These are phyloP conservation scores for Calephelis nemesis DNA, from an alignment of 1,140 invertebrate species.

Conservation along the genomic window DNA sequence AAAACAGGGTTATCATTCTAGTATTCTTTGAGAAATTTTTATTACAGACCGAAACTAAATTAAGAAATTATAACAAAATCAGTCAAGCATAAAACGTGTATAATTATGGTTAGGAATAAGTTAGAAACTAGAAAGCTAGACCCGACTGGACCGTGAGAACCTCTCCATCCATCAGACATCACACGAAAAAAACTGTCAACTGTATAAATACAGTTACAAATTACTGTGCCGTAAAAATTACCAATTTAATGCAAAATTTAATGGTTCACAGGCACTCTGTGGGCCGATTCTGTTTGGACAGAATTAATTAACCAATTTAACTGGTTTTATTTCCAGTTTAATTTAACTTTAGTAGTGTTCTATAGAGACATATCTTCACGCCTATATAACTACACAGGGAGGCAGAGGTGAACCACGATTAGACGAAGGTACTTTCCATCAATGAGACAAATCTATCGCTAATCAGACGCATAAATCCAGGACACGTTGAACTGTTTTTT, in stretches of 20 bases:
- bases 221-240: slow-evolving; percentile 77
- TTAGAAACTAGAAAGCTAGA: slow-evolving; percentile 62
- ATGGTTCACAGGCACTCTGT: slow-evolving; percentile 61
- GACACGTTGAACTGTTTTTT: too few relatives aligned
- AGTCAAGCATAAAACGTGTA: slow-evolving; percentile 43
- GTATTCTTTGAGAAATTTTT: slow-evolving; percentile 2
- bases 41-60: slow-evolving; percentile 30
- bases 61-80: slow-evolving; percentile 34
- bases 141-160: slow-evolving; percentile 67
- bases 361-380: background rate
- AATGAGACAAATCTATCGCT: too few relatives aligned
- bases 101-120: slow-evolving; percentile 40
- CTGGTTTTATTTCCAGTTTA: slow-evolving; percentile 50
- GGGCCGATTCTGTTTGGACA: slow-evolving; percentile 69
- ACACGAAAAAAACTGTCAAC: slow-evolving; percentile 63
- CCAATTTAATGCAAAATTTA: slow-evolving; percentile 74
- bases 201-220: slow-evolving; percentile 68
- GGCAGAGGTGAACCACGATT: too few relatives aligned
- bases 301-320: slow-evolving; percentile 74
- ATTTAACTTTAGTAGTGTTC: slow-evolving; percentile 29
- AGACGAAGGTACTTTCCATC: too few relatives aligned
- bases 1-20: too few relatives aligned
- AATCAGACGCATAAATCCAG: too few relatives aligned
- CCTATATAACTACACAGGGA: too few relatives aligned
- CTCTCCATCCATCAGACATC: slow-evolving; percentile 39